Evolutionary conservation across 2,797 vertebrate species (phyloP).

Genomic region (Cossypha dichroa): DNA sequence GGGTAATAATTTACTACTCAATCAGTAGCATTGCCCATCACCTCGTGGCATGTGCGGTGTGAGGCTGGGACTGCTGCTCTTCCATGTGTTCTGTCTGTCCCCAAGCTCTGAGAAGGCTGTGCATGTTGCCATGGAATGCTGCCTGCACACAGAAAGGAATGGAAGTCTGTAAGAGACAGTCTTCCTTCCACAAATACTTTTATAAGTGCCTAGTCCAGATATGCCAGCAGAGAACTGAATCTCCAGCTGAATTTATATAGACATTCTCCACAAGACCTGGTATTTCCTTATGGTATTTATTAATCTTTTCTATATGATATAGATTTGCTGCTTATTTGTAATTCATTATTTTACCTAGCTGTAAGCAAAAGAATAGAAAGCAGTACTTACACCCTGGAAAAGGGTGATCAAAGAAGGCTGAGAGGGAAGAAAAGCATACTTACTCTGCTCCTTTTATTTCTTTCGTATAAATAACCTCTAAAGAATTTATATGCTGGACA

Average conservation of each 20-base stretch:
- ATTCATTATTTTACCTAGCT: background rate
- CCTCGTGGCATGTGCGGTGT: background rate
- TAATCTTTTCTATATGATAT: background rate
- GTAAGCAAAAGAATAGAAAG: background rate
- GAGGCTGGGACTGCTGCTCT: background rate
- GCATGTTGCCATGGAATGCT: background rate
- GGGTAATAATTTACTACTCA: conserved; percentile 44
- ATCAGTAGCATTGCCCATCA: background rate
- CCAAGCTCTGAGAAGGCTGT: background rate
- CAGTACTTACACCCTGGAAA: background rate
- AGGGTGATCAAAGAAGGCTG: background rate
- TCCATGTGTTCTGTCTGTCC: background rate
- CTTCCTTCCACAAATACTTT: background rate
- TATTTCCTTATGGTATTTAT: background rate
- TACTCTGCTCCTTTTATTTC: background rate
- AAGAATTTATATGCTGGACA: background rate
- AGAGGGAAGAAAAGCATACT: background rate
- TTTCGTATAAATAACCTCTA: background rate
- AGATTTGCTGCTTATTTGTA: background rate
- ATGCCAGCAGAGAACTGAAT: background rate
- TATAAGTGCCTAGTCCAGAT: background rate
- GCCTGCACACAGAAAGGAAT: background rate
- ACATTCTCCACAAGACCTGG: background rate
- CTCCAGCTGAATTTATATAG: background rate
- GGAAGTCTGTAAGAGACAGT: background rate